These are phyloP conservation scores for Ceyx cyanopectus DNA, from an alignment of 2,113 vertebrate species.

Conservation along the genomic window DNA sequence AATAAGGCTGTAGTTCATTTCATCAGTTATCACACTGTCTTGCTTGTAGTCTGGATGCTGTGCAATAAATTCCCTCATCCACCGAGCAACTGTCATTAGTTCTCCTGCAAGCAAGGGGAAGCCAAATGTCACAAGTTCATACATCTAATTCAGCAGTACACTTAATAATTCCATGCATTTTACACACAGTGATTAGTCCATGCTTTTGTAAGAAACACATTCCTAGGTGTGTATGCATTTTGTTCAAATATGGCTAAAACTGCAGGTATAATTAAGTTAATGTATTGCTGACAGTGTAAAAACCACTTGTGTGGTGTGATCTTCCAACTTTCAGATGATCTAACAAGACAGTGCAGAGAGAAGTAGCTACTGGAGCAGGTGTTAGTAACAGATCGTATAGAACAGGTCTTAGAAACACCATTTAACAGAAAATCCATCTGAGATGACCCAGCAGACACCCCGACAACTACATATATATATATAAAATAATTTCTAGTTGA, in stretches of 20 bases:
- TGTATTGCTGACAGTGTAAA: neutral
- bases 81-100: constrained; percentile 95
- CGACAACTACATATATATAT: neutral
- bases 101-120: constrained; percentile 81
- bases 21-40: constrained; percentile 93
- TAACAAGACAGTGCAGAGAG: neutral
- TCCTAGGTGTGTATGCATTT: fast-evolving
- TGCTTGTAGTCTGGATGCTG: constrained; percentile 94
- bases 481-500: neutral
- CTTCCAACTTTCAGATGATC: neutral
- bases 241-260: neutral
- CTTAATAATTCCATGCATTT: neutral
- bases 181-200: neutral
- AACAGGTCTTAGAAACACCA: neutral
- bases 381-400: neutral
- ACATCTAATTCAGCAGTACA: neutral
- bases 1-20: constrained; percentile 94
- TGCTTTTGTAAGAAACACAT: neutral
- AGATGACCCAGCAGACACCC: neutral
- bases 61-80: constrained; percentile 95
- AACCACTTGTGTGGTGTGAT: fast-evolving
- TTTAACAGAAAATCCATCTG: neutral
- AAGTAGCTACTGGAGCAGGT: neutral
- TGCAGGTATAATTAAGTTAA: neutral
- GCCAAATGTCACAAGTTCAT: neutral